Percentiles rank a stretch among this genome's conserved stretches.
These are phyloP conservation scores for Nesogale talazaci DNA, from an alignment of 2,113 vertebrate genomes.

Conservation along the genomic window DNA sequence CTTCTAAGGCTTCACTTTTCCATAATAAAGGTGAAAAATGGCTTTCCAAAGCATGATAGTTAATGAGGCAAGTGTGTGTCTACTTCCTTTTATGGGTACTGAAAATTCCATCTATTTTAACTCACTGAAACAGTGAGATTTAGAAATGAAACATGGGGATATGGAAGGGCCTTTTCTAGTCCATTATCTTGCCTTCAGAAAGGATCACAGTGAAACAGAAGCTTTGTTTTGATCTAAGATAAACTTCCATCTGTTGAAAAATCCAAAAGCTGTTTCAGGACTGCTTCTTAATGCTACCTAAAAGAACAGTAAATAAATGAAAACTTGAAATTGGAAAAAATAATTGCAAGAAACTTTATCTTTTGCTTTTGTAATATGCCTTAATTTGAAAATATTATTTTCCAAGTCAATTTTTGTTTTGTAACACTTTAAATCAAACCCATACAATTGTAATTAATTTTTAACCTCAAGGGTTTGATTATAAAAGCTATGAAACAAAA, in stretches of 20 bases:
- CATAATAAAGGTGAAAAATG: slow-evolving; percentile 2
- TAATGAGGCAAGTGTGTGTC: neutral
- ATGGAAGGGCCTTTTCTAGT: neutral
- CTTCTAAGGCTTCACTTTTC: slow-evolving; percentile 7
- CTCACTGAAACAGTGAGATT: neutral
- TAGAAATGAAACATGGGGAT: neutral
- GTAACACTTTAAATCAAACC: too few species aligned
- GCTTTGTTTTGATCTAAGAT: slow-evolving; percentile 74
- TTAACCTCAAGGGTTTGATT: slow-evolving; percentile 29
- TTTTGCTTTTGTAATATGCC: too few species aligned
- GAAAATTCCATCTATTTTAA: neutral
- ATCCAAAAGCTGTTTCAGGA: slow-evolving; percentile 54
- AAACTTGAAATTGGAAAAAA: slow-evolving; percentile 51
- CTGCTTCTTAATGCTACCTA: slow-evolving; percentile 50
- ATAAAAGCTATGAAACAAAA: slow-evolving; percentile 38
- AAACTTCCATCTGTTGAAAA: slow-evolving; percentile 75
- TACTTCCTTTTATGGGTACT: neutral
- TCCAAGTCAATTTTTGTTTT: too few species aligned
- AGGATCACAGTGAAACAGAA: slow-evolving; percentile 63
- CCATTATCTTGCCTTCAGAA: slow-evolving; percentile 53
- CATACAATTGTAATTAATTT: too few species aligned
- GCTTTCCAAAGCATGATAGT: neutral
- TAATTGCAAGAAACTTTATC: too few species aligned
- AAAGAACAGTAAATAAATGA: slow-evolving; percentile 27
- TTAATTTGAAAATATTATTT: too few species aligned